These are phyloP conservation scores for Campylomormyrus tamandua DNA, from an alignment of 2,113 vertebrate species.

Conservation along the genomic window DNA sequence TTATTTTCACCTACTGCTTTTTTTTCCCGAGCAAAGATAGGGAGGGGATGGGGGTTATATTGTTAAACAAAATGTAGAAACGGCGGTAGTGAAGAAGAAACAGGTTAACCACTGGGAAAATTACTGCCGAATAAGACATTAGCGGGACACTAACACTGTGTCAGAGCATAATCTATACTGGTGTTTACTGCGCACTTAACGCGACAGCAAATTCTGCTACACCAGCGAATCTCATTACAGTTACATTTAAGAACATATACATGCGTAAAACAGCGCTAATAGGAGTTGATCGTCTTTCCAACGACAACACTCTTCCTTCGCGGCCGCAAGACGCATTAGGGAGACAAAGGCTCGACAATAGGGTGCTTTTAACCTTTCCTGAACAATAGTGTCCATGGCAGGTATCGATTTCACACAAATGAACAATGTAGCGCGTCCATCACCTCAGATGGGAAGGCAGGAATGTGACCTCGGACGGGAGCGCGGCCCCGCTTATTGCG, in stretches of 20 bases:
- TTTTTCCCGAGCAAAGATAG: neutral
- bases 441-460: neutral
- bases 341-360: neutral
- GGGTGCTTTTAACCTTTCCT: neutral
- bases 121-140: neutral
- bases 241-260: neutral
- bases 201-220: neutral
- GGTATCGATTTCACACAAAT: neutral
- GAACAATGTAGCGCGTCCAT: neutral
- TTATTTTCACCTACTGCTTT: slow-evolving; percentile 2
- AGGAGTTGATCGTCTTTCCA: neutral
- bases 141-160: neutral
- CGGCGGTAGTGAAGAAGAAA: neutral
- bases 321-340: neutral
- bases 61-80: neutral
- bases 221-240: neutral
- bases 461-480: neutral
- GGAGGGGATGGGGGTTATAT: neutral
- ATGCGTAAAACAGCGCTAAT: neutral
- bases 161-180: neutral
- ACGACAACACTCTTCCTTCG: neutral
- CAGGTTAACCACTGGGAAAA: neutral
- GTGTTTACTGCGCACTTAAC: neutral
- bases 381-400: neutral
- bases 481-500: neutral